Base-by-base conservation (phyloP, 2,888 invertebrate species). In the Diachrysia chrysitis region DNA sequence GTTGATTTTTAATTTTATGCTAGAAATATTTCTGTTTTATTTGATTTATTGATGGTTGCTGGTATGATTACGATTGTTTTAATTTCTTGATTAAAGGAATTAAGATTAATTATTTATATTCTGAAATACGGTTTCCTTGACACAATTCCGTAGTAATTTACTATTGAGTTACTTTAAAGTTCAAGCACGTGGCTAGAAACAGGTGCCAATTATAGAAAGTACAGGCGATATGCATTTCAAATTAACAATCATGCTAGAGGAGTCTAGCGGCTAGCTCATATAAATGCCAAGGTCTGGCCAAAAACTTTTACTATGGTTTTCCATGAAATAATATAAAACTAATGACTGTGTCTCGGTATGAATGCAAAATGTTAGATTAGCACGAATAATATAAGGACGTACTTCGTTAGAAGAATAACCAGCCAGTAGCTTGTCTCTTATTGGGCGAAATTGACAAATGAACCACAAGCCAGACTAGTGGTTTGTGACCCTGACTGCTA, bases 121-220 rank as follows among this genome's bases (percentile, higher is more conserved):
- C n/a, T 42, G n/a, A 42, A n/a, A 4, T n/a, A n/a, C 42, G 1
- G 42, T n/a, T n/a, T n/a, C 42, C 42, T 42, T 42, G 42, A n/a
- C 42, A 16, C 42, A n/a, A 42, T 6, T n/a, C 5, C 5, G n/a
- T n/a, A n/a, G n/a, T n/a, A n/a, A n/a, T n/a, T n/a, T 14, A 14
- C 16, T 16, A n/a, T 6, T 42, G 0, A n/a, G 7, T 42, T n/a
- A n/a, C 5, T 42, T 16, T 42, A 42, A 42, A n/a, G 42, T 42
- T n/a, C 42, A 42, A 6, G 42, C 42, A 42, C 42, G 42, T 42
- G 32, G 9, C 10, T 42, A n/a, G 42, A n/a, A 42, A 42, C 42
- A 42, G 42, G 42, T 42, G 42, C 42, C 42, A 42, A 42, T 42
- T 42, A 42, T 42, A 42, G 42, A 42, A 42, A 42, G 42, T n/a